Evolutionary conservation across 2,888 invertebrate species (phyloP).

Genomic region (Drosophila anomelani): DNA sequence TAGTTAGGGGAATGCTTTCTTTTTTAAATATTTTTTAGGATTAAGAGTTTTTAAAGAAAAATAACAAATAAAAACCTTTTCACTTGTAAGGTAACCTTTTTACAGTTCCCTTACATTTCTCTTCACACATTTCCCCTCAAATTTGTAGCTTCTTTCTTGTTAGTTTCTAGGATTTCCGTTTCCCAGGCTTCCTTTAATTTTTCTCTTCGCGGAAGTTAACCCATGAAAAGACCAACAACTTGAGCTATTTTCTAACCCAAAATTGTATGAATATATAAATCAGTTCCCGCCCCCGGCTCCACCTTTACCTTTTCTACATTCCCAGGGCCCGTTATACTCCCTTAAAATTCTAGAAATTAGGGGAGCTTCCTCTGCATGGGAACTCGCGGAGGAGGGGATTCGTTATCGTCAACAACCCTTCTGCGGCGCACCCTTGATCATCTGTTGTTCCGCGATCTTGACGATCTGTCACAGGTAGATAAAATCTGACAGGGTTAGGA

Average conservation of each 20-base stretch:
- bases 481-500: slow-evolving; percentile 8
- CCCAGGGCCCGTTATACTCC: slow-evolving; percentile 29
- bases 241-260: slow-evolving; percentile 63
- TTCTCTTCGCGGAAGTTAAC: slow-evolving; percentile 39
- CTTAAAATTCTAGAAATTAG: neutral
- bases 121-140: neutral
- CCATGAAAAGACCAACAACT: slow-evolving; percentile 41
- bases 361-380: slow-evolving; percentile 8
- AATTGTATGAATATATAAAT: slow-evolving; percentile 21
- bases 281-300: slow-evolving; percentile 33
- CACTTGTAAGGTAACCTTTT: neutral
- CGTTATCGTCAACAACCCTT: slow-evolving; percentile 23
- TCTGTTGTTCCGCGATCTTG: slow-evolving; percentile 43
- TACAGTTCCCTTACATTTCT: neutral
- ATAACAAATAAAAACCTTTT: neutral
- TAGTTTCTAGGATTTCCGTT: slow-evolving; percentile 27
- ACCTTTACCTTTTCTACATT: slow-evolving; percentile 4
- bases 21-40: too few relatives aligned
- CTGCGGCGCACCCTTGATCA: slow-evolving; percentile 23
- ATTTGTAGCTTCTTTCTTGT: neutral
- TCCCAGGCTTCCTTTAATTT: slow-evolving; percentile 7
- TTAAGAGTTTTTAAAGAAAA: neutral
- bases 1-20: neutral
- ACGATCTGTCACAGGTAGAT: slow-evolving; percentile 61
- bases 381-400: slow-evolving; percentile 4